Conservation (phyloP, 2,888 invertebrate genomes). For the Ophonus ardosiacus region DNA sequence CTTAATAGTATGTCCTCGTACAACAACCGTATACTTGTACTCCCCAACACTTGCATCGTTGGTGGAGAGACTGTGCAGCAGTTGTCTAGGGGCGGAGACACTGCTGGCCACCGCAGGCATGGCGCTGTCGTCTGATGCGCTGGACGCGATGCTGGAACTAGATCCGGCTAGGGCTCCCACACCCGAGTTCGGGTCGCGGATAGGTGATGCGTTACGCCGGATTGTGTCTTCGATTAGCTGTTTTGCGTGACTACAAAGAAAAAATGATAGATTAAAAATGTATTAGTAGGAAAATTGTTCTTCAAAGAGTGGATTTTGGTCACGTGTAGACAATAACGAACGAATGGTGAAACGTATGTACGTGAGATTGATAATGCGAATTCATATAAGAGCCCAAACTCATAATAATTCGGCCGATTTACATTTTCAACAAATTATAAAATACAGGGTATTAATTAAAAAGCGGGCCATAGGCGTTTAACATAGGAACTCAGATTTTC, state of each 20-base stretch:
- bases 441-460: too few species aligned
- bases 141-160: conserved; percentile 88
- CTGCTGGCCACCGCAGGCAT: conserved; percentile 72
- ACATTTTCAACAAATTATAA: too few species aligned
- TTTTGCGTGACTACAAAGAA: conserved; percentile 86
- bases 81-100: conserved; percentile 76
- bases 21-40: conserved; percentile 92
- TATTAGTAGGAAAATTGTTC: too few species aligned
- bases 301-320: too few species aligned
- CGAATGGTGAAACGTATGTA: too few species aligned
- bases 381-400: too few species aligned
- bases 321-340: too few species aligned
- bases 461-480: too few species aligned
- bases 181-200: conserved; percentile 82
- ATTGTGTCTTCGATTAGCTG: conserved; percentile 97
- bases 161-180: conserved; percentile 82
- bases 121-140: conserved; percentile 82
- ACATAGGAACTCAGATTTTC: too few species aligned
- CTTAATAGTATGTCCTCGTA: conserved; percentile 87
- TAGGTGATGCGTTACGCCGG: conserved; percentile 95
- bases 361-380: too few species aligned
- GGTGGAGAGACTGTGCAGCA: conserved; percentile 89
- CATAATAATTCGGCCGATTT: too few species aligned
- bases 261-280: too few species aligned
- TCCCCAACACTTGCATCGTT: conserved; percentile 91